These are phyloP conservation scores for Cephus nigrinus DNA, from an alignment of 2,888 invertebrate genomes.

Conservation along the genomic window DNA sequence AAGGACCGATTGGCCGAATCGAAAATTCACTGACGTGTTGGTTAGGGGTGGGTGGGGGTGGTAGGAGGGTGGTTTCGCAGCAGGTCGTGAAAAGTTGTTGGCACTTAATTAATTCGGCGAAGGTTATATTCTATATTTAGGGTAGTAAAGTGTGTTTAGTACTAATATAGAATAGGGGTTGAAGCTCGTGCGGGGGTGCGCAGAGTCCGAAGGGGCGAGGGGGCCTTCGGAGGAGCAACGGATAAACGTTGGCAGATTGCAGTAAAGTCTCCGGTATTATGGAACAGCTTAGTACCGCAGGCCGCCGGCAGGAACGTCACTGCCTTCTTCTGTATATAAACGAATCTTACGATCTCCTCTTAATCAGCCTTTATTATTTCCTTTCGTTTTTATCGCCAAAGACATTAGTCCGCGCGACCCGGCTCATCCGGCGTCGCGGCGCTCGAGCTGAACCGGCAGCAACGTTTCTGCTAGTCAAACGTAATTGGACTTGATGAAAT, in stretches of 20 bases:
- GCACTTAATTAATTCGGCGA: slow-evolving; percentile 33
- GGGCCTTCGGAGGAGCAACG: slow-evolving; percentile 16
- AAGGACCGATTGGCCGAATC: too few species aligned
- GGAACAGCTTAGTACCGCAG: slow-evolving; percentile 14
- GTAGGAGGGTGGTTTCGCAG: too few species aligned
- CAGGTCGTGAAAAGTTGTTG: slow-evolving; percentile 4
- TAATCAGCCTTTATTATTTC: slow-evolving; percentile 30
- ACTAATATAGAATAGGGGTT: slow-evolving; percentile 37
- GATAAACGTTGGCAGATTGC: slow-evolving; percentile 33
- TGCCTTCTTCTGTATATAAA: slow-evolving; percentile 24
- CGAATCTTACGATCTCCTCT: slow-evolving; percentile 41
- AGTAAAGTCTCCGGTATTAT: slow-evolving; percentile 32
- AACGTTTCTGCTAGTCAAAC: too few species aligned
- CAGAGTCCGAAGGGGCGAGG: not conserved
- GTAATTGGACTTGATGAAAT: too few species aligned
- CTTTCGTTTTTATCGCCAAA: not conserved
- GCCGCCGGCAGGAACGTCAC: slow-evolving; percentile 4
- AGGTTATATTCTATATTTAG: slow-evolving; percentile 36
- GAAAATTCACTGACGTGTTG: too few species aligned
- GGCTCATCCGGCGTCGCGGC: not conserved
- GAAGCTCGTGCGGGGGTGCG: slow-evolving; percentile 2
- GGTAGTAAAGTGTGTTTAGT: slow-evolving; percentile 40
- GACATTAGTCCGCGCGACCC: slow-evolving; percentile 3
- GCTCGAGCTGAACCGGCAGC: not conserved
- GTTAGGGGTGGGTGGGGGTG: too few species aligned